Conservation (phyloP, 2,113 vertebrate genomes). For the Furnarius figulus region DNA sequence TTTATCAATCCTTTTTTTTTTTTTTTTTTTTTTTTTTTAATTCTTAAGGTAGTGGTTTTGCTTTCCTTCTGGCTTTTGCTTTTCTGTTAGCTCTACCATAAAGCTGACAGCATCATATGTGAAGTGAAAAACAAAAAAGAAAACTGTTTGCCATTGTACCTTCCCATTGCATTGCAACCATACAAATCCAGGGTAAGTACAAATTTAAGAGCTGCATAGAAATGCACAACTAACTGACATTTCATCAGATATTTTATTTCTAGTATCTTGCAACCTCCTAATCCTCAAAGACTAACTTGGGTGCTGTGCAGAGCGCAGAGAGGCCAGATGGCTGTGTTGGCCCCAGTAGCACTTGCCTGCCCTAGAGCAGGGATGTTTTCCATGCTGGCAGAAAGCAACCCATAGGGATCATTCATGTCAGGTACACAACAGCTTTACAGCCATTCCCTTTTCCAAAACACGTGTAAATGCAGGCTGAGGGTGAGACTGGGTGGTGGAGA, state of each 20-base stretch:
- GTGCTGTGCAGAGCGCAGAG: background rate
- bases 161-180: background rate
- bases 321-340: background rate
- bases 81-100: background rate
- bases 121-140: background rate
- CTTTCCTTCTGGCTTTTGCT: background rate
- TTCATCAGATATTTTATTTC: background rate
- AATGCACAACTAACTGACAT: background rate
- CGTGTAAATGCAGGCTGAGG: fast-evolving
- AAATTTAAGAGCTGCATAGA: background rate
- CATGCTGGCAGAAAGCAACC: fast-evolving
- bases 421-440: background rate
- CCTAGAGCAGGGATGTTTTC: background rate
- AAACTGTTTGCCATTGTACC: background rate
- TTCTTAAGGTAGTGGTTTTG: background rate
- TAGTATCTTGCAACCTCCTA: background rate
- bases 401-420: background rate
- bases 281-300: background rate
- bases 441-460: background rate
- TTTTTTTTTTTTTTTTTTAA: too few species aligned
- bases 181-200: background rate
- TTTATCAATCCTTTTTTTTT: background rate
- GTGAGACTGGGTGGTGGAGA: fast-evolving
- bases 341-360: fast-evolving
- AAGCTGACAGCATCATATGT: background rate